Percentiles rank a stretch among this genome's conserved stretches.
Conservation (phyloP, 2,113 vertebrate genomes). For the Chionodraco myersi region DNA sequence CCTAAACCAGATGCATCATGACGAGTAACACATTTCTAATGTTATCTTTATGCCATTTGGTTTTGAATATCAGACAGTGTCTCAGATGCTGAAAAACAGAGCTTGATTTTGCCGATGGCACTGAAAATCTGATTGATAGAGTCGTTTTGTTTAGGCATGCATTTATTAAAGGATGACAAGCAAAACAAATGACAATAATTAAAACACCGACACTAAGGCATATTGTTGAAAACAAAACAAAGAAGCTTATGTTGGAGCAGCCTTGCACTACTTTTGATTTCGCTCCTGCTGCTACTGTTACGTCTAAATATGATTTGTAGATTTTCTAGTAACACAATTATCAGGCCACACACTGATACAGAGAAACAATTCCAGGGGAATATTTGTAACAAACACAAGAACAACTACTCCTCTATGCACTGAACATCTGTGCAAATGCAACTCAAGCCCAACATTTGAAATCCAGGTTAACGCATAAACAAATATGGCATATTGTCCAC, state of each 20-base stretch:
- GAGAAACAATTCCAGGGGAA: neutral
- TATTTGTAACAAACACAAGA: neutral
- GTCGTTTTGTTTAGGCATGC: neutral
- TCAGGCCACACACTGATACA: neutral
- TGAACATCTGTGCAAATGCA: neutral
- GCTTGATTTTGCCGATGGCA: neutral
- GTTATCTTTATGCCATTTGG: constrained; percentile 41
- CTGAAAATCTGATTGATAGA: constrained; percentile 10
- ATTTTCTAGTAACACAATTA: constrained; percentile 9
- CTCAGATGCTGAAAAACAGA: neutral
- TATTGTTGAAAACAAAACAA: constrained; percentile 16
- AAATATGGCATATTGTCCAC: neutral
- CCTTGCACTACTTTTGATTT: constrained; percentile 18
- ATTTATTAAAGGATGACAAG: constrained; percentile 11
- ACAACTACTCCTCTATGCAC: neutral
- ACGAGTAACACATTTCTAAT: constrained; percentile 1
- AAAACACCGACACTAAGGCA: neutral
- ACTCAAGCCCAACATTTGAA: neutral
- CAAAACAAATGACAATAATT: constrained; percentile 31
- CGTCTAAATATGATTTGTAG: constrained; percentile 2
- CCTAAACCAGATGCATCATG: constrained; percentile 9
- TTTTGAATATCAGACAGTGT: constrained; percentile 21
- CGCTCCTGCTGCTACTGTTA: constrained; percentile 29
- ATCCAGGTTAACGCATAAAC: neutral
- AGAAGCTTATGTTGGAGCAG: constrained; percentile 19